Conservation (phyloP, 2,113 vertebrate species). For the Epinephelus moara region DNA sequence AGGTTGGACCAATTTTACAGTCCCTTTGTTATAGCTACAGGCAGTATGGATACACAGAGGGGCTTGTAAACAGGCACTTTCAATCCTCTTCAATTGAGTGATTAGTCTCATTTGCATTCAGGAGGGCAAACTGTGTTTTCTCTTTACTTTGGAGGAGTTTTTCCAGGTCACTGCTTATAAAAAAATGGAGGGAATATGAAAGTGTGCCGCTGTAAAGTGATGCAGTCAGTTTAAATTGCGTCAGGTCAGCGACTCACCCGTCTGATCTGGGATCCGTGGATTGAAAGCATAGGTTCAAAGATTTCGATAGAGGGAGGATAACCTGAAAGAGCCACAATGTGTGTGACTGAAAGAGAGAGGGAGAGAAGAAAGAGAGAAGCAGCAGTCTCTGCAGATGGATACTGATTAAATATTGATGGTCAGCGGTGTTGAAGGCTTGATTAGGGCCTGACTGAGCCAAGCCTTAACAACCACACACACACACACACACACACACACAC, state of each 20-base stretch:
- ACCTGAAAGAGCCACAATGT: conserved; percentile 28
- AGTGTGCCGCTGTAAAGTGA: conserved; percentile 33
- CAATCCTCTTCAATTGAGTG: conserved; percentile 37
- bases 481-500: conserved; percentile 27
- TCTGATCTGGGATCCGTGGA: conserved; percentile 43
- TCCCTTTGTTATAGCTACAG: conserved; percentile 44
- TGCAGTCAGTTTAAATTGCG: conserved; percentile 25
- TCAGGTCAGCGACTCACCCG: conserved; percentile 14
- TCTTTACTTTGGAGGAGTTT: conserved; percentile 35
- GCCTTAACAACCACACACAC: conserved; percentile 35
- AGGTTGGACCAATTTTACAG: conserved; percentile 45
- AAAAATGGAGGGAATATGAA: conserved; percentile 36
- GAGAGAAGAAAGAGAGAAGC: conserved; percentile 51
- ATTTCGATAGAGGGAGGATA: conserved; percentile 3
- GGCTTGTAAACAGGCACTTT: conserved; percentile 56
- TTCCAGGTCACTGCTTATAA: conserved; percentile 47
- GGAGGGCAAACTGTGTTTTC: conserved; percentile 26
- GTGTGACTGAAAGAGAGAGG: conserved; percentile 2
- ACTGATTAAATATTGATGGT: conserved; percentile 78
- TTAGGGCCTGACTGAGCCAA: conserved; percentile 59
- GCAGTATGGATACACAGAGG: conserved; percentile 43
- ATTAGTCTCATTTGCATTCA: conserved; percentile 63
- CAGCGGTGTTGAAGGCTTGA: conserved; percentile 70
- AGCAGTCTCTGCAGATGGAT: conserved; percentile 74
- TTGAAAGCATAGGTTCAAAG: conserved; percentile 25